Conservation (phyloP, 1,140 invertebrate genomes). For the Drosophila watanabei region DNA sequence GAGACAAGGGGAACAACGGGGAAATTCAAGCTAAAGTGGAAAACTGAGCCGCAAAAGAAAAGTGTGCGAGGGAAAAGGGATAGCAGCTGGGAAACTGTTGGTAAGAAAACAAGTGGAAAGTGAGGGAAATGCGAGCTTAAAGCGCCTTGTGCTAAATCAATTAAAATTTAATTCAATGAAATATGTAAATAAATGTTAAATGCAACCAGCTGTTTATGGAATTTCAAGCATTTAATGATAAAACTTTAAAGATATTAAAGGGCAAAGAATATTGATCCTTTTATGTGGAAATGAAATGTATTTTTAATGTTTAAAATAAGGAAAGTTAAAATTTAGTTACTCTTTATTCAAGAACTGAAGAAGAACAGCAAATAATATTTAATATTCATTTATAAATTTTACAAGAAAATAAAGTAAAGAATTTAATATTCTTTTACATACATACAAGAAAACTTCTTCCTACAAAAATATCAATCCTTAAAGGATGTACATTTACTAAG, state of each 20-base stretch:
- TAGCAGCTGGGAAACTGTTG: constrained; percentile 5
- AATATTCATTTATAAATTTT: no score
- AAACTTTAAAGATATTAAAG: neutral
- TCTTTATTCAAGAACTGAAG: neutral
- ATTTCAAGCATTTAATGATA: neutral
- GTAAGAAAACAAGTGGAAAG: neutral
- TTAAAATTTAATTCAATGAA: constrained; percentile 22
- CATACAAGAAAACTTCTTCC: no score
- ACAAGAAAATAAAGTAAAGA: no score
- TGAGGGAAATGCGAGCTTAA: constrained; percentile 12
- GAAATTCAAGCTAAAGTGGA: constrained; percentile 33
- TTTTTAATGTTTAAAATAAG: neutral
- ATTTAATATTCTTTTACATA: no score
- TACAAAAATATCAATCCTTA: no score
- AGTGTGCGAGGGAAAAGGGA: neutral
- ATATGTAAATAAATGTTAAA: constrained; percentile 23
- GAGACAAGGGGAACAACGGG: constrained; percentile 14
- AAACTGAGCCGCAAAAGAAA: constrained; percentile 26
- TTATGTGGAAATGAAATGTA: neutral
- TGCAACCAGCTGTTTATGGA: neutral
- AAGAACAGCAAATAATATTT: neutral
- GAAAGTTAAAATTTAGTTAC: neutral
- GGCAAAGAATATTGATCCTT: neutral
- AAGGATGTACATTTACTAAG: no score
- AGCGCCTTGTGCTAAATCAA: constrained; percentile 14